Evolutionary conservation across 2,888 invertebrate genomes (phyloP).

Genomic region (Notodonta ziczac): DNA sequence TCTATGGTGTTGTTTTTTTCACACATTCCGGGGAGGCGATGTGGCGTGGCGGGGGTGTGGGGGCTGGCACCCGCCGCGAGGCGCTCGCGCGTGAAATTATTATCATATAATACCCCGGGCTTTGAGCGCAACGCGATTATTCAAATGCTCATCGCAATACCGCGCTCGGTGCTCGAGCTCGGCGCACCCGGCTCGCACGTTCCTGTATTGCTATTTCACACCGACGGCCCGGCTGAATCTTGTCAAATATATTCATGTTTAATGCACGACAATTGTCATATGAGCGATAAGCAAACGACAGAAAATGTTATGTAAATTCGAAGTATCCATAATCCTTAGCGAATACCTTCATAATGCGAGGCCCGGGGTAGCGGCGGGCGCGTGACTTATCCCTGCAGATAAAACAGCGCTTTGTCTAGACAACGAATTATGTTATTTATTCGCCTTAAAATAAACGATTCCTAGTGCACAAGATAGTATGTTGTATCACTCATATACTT

Average conservation of each 20-base stretch:
- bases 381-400: slow-evolving; percentile 72
- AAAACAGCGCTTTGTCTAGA: slow-evolving; percentile 65
- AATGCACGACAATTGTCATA: slow-evolving; percentile 79
- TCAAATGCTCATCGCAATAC: slow-evolving; percentile 75
- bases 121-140: slow-evolving; percentile 77
- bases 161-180: slow-evolving; percentile 30
- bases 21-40: slow-evolving; percentile 70
- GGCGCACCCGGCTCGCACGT: slow-evolving; percentile 50
- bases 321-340: slow-evolving; percentile 74
- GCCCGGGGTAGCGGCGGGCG: slow-evolving; percentile 53
- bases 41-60: slow-evolving; percentile 49
- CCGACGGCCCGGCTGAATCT: slow-evolving; percentile 68
- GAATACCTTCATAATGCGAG: slow-evolving; percentile 71
- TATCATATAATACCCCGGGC: slow-evolving; percentile 79
- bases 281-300: slow-evolving; percentile 82
- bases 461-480: neutral
- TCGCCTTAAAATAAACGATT: slow-evolving; percentile 23
- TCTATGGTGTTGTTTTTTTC: slow-evolving; percentile 63
- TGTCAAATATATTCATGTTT: slow-evolving; percentile 80
- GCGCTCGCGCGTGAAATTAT: slow-evolving; percentile 81
- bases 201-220: slow-evolving; percentile 65
- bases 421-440: slow-evolving; percentile 54
- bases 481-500: neutral
- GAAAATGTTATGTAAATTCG: slow-evolving; percentile 82
- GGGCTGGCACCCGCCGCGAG: slow-evolving; percentile 56